phyloP scores from a whole-genome alignment of 2,888 invertebrate species.

The Diplazon laetatorius region DNA sequence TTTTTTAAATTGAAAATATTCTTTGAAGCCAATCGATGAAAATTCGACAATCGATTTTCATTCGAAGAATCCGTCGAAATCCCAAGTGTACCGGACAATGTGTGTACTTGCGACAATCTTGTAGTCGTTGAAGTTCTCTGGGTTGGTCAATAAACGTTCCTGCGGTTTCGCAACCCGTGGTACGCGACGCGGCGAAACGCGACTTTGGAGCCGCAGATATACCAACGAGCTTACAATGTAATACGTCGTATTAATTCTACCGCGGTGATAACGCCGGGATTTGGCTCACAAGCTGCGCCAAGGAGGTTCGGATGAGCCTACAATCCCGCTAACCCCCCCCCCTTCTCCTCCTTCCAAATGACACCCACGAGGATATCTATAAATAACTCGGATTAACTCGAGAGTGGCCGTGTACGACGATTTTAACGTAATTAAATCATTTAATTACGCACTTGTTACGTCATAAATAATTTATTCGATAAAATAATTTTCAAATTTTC shows the following conservation, averaged over 20 bases:
- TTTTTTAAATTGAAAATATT: no score
- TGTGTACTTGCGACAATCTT: constrained; percentile 11
- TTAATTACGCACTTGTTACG: constrained; percentile 2
- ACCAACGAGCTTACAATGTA: constrained; percentile 21
- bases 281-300: constrained; percentile 38
- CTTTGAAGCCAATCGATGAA: no score
- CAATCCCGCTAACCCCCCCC: no score
- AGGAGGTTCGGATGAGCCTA: constrained; percentile 34
- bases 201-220: constrained; percentile 23
- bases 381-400: constrained; percentile 43
- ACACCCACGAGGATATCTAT: constrained; percentile 53
- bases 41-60: constrained; percentile 56
- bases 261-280: constrained; percentile 47
- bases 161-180: constrained; percentile 47
- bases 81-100: not conserved
- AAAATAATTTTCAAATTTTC: not conserved
- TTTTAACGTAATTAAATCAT: constrained; percentile 24
- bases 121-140: constrained; percentile 34
- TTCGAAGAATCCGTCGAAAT: constrained; percentile 61
- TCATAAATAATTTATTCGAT: not conserved
- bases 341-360: not conserved
- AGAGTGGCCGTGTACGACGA: constrained; percentile 29
- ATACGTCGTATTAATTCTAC: constrained; percentile 34
- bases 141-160: constrained; percentile 64
- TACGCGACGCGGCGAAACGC: constrained; percentile 14